phyloP scores from a whole-genome alignment of 2,797 vertebrate species.

The Myotis daubentonii region DNA sequence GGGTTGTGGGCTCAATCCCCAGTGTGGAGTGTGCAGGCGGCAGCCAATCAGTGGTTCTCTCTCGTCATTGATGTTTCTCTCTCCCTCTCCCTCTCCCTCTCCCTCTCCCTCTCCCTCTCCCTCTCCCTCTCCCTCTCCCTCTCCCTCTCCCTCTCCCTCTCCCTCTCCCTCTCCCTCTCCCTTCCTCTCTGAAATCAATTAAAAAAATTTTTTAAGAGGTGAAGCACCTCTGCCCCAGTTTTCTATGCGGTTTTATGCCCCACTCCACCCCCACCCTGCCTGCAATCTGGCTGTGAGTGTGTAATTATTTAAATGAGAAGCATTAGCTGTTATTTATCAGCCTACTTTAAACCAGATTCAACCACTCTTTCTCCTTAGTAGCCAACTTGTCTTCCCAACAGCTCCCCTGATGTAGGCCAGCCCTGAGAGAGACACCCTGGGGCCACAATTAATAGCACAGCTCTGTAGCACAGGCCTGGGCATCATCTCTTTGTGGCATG shows the following conservation, averaged over 20 bases:
- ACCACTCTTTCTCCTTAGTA: not conserved
- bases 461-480: not conserved
- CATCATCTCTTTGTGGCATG: not conserved
- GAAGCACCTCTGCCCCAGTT: not conserved
- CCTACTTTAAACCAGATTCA: slow-evolving; percentile 17
- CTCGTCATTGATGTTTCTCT: no score
- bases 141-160: no score
- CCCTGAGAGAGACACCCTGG: not conserved
- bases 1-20: no score
- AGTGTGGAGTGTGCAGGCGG: no score
- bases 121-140: no score
- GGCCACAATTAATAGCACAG: not conserved
- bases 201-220: not conserved
- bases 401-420: not conserved
- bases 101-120: no score
- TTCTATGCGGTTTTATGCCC: not conserved
- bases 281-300: not conserved
- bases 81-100: no score
- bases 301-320: slow-evolving; percentile 8
- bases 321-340: not conserved
- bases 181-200: no score
- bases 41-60: no score
- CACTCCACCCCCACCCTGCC: not conserved
- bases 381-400: not conserved
- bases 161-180: no score